Evolutionary conservation across 2,888 invertebrate genomes (phyloP).

Genomic region (Autographa pulchrina): DNA sequence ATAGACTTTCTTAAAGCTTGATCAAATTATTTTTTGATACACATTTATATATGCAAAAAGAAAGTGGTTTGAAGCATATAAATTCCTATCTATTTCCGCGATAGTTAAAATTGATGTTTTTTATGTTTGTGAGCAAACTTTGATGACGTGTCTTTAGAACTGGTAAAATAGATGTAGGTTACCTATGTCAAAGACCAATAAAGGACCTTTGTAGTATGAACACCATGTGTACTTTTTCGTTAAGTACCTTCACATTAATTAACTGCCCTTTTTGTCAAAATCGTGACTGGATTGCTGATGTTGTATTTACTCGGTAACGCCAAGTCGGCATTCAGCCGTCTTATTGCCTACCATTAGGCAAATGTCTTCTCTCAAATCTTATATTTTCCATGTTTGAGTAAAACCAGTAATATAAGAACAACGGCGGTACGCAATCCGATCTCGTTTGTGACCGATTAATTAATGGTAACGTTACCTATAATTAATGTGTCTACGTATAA

Average conservation of each 20-base stretch:
- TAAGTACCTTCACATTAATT: neutral
- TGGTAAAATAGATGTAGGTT: neutral
- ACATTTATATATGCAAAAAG: constrained; percentile 15
- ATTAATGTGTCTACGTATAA: constrained; percentile 40
- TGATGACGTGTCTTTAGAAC: neutral
- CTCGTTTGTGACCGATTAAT: constrained; percentile 50
- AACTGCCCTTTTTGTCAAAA: constrained; percentile 1
- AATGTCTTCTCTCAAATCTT: neutral
- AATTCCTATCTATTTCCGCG: constrained; percentile 12
- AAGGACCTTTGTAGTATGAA: neutral
- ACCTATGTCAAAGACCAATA: too few species aligned
- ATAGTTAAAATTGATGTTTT: constrained; percentile 2
- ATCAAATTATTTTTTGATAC: constrained; percentile 3
- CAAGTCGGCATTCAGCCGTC: neutral
- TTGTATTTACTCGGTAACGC: neutral
- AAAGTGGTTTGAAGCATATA: constrained; percentile 17
- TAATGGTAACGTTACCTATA: constrained; percentile 45
- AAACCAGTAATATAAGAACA: constrained; percentile 24
- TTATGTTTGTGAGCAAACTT: neutral
- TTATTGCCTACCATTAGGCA: neutral
- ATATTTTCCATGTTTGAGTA: constrained; percentile 9
- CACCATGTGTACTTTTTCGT: neutral
- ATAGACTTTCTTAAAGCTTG: neutral
- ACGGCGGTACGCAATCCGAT: constrained; percentile 29
- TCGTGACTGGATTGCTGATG: neutral